A percentile compares a stretch with the other conserved stretches of the same genome.
Evolutionary conservation across 1,140 invertebrate species (phyloP).

Genomic region (Antheraea mylitta): DNA sequence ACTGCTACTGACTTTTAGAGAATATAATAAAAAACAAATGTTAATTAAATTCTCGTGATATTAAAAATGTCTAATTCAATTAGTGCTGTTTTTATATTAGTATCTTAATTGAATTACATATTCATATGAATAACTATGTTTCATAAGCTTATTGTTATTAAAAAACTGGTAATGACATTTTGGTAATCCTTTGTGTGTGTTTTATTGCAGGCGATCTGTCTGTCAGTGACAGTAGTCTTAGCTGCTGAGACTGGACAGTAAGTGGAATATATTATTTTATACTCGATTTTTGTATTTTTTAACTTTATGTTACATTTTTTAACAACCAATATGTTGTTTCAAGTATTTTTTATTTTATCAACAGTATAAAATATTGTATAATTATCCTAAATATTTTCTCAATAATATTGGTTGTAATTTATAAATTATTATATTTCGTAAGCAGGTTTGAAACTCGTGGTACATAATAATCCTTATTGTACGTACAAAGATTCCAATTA

Average conservation of each 20-base stretch:
- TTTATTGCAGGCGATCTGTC: slow-evolving; percentile 48
- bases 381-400: too few species aligned
- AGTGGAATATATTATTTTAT: slow-evolving; percentile 14
- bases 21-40: not conserved
- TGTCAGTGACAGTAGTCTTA: slow-evolving; percentile 44
- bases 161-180: not conserved
- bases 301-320: not conserved
- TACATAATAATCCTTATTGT: not conserved
- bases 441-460: too few species aligned
- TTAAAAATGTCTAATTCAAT: slow-evolving; percentile 5
- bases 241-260: slow-evolving; percentile 41
- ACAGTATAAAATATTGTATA: too few species aligned
- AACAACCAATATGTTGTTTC: not conserved
- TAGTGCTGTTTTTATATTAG: slow-evolving; percentile 6
- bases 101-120: slow-evolving; percentile 4
- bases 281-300: slow-evolving; percentile 4
- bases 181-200: slow-evolving; percentile 1
- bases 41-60: slow-evolving; percentile 8
- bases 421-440: too few species aligned
- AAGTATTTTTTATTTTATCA: too few species aligned
- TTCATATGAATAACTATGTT: not conserved
- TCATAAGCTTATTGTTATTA: not conserved
- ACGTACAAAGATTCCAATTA: not conserved
- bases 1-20: not conserved
- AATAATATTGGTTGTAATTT: too few species aligned